Base-by-base conservation (phyloP, 2,113 vertebrate genomes). In the Lates calcarifer region DNA sequence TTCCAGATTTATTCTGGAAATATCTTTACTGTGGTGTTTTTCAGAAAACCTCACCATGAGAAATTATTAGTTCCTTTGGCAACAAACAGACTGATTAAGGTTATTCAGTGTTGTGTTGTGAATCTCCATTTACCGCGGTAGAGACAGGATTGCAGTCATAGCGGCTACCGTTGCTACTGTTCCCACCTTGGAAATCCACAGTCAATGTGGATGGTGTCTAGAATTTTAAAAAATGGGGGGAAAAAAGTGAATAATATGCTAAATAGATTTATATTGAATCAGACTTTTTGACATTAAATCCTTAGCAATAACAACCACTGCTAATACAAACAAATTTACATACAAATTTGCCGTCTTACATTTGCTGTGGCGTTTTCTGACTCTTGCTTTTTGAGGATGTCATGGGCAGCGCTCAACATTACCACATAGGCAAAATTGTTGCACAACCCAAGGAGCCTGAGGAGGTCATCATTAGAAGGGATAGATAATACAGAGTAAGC, bases 361-460 rank as follows among this genome's bases (percentile, higher is more conserved):
- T 84, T 63, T 3, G 33, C 26, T 4, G 95, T 95, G 77, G 79
- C n/a, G 53, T 96, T 96, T 61, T 61, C 57, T 1, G 84, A 81
- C 71, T 93, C 90, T 57, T 96, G 92, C 4, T 94, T 94, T 43
- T 90, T 89, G 17, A 98, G 95, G 81, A 98, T 97, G 92, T 98
- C 97, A 9, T 97, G 95, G 0, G 97, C 97, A 0, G 96, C 96
- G 14, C 97, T 97, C 78, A 98, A 94, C 97, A 98, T 98, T 3
- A 97, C 95, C 76, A 97, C 97, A 0, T 98, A 98, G 1, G 95
- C 96, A 90, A 97, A 98, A 89, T 98, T 98, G 91, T 98, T 98
- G 84, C 96, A 97, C 81, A 98, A 93, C 6, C 97, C 97, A 3
- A 98, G 91, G 22, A 96, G 35, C 96, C 97, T 98, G 88, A 14